Base-by-base conservation (phyloP, 1,140 invertebrate genomes). In the Neotoxoptera formosana region DNA sequence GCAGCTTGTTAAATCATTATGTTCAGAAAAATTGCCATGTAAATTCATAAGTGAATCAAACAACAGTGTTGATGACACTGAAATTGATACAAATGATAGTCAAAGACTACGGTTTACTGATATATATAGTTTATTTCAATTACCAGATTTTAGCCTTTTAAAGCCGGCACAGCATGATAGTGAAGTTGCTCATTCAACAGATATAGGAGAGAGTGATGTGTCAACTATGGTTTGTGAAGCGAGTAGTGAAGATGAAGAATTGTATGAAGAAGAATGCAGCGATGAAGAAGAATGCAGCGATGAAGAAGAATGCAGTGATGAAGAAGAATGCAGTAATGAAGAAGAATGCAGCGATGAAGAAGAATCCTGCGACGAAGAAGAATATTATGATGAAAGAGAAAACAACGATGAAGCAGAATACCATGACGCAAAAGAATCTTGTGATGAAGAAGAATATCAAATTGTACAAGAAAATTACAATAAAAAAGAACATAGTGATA, bases 81-180 rank as follows among this genome's bases (percentile, higher is more conserved):
- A 93, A 53, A 56, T 30, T 11, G 23, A 83, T 84, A 25, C 30
- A 51, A 92, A 53, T 45, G 41, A 34, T 86, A 84, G 81, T 56
- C 47, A 93, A 48, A 34, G 8, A 51, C 48, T 30, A 45, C 76
- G 48, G 17, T 93, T 84, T 8, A 56, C 91, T 1, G 3, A 93
- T 56, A 56, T 93, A 45, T 93, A 36, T 86, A 83, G 84, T 86
- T 93, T 93, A 86, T 93, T 93, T 86, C 34, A 93, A 86, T 23
- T 93, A 93, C 91, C 91, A 41, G 48, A 86, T 14, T 51, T 93
- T 11, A 86, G 91, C 56, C 23, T 30, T 41, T 53, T 93, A 53
- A 93, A 86, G 34, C 21, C 91, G 2, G 1, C 47, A 34, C 20
- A 84, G 9, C 25, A 25, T 53, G 21, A 86, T 41, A 48, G 53